Base-by-base conservation (phyloP, 2,113 vertebrate species). In the Glaucidium brasilianum region DNA sequence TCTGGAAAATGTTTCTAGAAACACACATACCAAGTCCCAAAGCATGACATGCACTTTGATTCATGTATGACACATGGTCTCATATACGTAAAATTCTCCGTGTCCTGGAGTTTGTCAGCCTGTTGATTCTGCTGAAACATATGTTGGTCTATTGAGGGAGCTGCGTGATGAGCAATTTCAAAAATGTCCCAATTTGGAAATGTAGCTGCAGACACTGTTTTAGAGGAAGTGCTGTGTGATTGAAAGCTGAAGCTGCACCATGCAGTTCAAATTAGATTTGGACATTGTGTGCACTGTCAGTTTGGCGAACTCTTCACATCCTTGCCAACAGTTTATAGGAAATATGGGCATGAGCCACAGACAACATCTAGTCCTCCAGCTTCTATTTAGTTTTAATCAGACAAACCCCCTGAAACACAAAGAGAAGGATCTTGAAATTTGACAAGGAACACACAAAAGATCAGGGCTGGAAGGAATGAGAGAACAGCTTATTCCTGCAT, bases 51-150 rank as follows among this genome's bases (percentile, higher is more conserved):
- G 7, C 27, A 47, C 43, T 45, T 45, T 45, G 43, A 45, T 45
- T 45, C 43, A 45, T 45, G 43, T 45, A 45, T 45, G 43, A 45
- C 43, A 45, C 43, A 17, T 7, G 17, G 7, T 45, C 43, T 45
- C 43, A 16, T 45, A 45, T 78, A 90, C 79, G 86, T 93, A 94
- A 92, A 94, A 94, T 93, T 95, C 84, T 94, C 45, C 73, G 77
- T 74, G 94, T 81, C 94, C 96, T 97, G 97, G 94, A 95, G 81
- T 94, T 94, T 95, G 94, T 97, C 97, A 97, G 89, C 84, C 84
- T 94, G 94, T 96, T 95, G 94, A 73, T 82, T 95, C 84, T 97
- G 77, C 67, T 82, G 92, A 95, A 97, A 85, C 92, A 81, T 96
- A 97, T 94, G 72, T 86, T 86, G 88, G 52, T 79, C 72, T 95